Conservation (phyloP, 1,140 invertebrate genomes). For the Lasaia peninsularis region DNA sequence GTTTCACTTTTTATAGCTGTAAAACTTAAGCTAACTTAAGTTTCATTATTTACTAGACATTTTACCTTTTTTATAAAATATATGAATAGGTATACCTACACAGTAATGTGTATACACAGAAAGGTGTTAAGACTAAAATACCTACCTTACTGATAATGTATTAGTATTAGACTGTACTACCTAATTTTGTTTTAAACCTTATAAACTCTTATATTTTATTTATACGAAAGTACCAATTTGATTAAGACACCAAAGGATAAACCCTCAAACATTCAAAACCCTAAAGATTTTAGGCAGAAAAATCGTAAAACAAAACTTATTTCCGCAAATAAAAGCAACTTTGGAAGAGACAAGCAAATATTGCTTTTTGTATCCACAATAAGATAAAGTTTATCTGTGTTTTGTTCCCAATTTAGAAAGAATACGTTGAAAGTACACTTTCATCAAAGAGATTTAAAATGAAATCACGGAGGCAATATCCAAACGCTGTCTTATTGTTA, state of each 20-base stretch:
- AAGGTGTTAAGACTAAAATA: too few relatives aligned
- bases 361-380: constrained; percentile 5
- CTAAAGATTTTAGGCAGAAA: neutral
- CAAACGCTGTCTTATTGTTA: constrained; percentile 1
- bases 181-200: too few relatives aligned
- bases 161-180: too few relatives aligned
- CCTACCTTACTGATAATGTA: too few relatives aligned
- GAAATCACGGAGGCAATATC: constrained; percentile 2
- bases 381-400: constrained; percentile 5
- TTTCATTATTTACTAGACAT: too few relatives aligned
- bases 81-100: too few relatives aligned
- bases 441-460: constrained; percentile 9
- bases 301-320: constrained; percentile 1
- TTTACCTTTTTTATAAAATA: too few relatives aligned
- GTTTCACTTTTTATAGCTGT: too few relatives aligned
- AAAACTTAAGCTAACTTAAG: too few relatives aligned
- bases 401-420: constrained; percentile 7
- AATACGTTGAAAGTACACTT: constrained; percentile 1
- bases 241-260: neutral
- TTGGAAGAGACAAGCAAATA: neutral
- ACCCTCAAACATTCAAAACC: neutral
- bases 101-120: too few relatives aligned
- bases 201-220: too few relatives aligned
- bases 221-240: too few relatives aligned
- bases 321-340: constrained; percentile 1